A percentile compares a stretch with the other conserved stretches of the same genome.
Evolutionary conservation across 2,888 invertebrate genomes (phyloP).

Genomic region (Augiades crinisus): DNA sequence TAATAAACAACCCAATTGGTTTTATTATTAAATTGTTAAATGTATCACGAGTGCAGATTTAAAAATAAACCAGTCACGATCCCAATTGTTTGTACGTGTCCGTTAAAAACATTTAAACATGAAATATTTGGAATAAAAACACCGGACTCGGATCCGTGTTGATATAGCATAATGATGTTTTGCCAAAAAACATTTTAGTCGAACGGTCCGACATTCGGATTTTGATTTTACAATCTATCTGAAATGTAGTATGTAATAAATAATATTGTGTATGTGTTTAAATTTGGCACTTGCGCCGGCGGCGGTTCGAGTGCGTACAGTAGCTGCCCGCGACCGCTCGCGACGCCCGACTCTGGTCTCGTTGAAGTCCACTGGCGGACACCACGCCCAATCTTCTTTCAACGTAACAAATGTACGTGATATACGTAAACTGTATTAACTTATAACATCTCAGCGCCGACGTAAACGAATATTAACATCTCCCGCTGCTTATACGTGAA

Average conservation of each 20-base stretch:
- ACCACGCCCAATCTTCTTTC: conserved; percentile 29
- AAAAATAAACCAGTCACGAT: too few relatives aligned
- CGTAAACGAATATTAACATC: conserved; percentile 8
- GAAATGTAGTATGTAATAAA: conserved; percentile 64
- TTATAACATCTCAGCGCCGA: neutral
- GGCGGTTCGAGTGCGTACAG: conserved; percentile 41
- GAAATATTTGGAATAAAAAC: conserved; percentile 32
- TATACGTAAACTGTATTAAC: conserved; percentile 8
- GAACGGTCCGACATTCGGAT: conserved; percentile 36
- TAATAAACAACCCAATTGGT: too few relatives aligned
- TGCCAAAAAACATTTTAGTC: conserved; percentile 54
- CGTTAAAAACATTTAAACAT: neutral
- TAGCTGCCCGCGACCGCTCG: conserved; percentile 44
- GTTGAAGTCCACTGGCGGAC: conserved; percentile 23
- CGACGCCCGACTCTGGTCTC: conserved; percentile 29
- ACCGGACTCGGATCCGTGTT: conserved; percentile 34
- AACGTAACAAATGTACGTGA: conserved; percentile 28
- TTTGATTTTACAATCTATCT: conserved; percentile 57
- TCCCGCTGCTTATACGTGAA: conserved; percentile 5
- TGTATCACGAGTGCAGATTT: too few relatives aligned
- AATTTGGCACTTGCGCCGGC: conserved; percentile 43
- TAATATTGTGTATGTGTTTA: conserved; percentile 60
- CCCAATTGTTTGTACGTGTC: neutral
- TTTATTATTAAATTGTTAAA: too few relatives aligned
- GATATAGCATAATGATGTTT: conserved; percentile 46